phyloP scores from a whole-genome alignment of 2,113 vertebrate species.

The Podarcis cretensis region DNA sequence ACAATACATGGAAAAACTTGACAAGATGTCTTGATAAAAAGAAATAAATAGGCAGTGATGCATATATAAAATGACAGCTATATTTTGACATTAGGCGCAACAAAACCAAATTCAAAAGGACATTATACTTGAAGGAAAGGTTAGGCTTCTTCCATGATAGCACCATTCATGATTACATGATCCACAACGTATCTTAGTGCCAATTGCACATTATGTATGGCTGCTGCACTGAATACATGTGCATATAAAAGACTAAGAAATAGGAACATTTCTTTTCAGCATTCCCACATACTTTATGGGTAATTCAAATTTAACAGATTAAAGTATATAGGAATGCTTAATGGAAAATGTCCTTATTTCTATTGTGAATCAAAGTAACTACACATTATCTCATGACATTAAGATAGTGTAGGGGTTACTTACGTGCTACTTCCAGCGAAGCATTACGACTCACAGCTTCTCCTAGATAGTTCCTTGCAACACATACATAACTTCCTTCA shows the following conservation, averaged over 20 bases:
- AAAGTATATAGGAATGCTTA: not conserved
- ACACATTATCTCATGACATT: not conserved
- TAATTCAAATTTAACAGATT: not conserved
- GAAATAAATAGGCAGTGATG: conserved; percentile 54
- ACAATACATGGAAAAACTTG: conserved; percentile 15
- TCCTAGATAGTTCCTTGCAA: conserved; percentile 97
- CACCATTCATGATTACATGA: conserved; percentile 39
- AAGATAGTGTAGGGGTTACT: conserved; percentile 70
- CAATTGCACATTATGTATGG: accelerated
- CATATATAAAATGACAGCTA: conserved; percentile 47
- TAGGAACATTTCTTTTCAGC: conserved; percentile 3
- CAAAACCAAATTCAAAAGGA: conserved; percentile 52
- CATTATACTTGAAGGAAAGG: conserved; percentile 48
- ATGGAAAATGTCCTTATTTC: not conserved
- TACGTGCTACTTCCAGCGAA: conserved; percentile 98
- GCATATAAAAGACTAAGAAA: conserved; percentile 18
- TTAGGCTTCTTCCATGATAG: conserved; percentile 34
- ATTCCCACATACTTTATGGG: not conserved
- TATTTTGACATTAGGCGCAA: conserved; percentile 55
- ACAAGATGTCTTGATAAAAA: conserved; percentile 48
- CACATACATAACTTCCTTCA: conserved; percentile 95
- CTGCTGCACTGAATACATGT: conserved; percentile 7
- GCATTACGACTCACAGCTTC: conserved; percentile 98
- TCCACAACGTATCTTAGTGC: conserved; percentile 6
- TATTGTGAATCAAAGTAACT: not conserved